A percentile compares a stretch with the other conserved stretches of the same genome.
phyloP scores from a whole-genome alignment of 1,140 invertebrate species.

The Hydropsyche tenuis region DNA sequence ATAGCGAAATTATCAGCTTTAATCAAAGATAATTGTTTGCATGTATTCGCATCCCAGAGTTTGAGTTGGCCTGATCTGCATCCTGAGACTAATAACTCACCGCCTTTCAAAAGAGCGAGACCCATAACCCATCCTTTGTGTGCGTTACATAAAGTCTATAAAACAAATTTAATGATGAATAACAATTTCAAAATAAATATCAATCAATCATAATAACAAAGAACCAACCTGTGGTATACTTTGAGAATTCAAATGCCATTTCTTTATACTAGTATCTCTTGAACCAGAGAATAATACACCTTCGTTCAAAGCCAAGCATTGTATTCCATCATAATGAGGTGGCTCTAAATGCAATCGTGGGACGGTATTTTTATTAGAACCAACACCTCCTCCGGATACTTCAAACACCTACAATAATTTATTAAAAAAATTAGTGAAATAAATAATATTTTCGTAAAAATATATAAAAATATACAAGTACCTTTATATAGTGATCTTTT shows the following conservation, averaged over 20 bases:
- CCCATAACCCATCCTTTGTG: conserved; percentile 92
- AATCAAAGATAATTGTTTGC: conserved; percentile 72
- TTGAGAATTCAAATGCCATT: conserved; percentile 78
- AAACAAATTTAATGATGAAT: neutral
- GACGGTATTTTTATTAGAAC: conserved; percentile 51
- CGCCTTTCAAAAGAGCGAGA: conserved; percentile 70
- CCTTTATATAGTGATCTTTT: conserved; percentile 82
- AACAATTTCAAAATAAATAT: no score
- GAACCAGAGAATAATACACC: conserved; percentile 82
- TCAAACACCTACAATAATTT: conserved; percentile 66
- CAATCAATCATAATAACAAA: no score
- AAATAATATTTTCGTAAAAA: conserved; percentile 18
- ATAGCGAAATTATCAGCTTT: conserved; percentile 78
- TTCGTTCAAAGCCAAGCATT: conserved; percentile 76
- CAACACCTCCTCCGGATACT: conserved; percentile 53
- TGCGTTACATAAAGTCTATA: conserved; percentile 81
- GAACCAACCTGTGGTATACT: conserved; percentile 69
- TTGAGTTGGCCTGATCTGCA: conserved; percentile 77
- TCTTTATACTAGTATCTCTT: conserved; percentile 87
- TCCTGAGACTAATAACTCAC: conserved; percentile 72
- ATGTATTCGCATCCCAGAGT: conserved; percentile 63
- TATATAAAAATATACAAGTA: conserved; percentile 42
- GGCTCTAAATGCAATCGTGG: conserved; percentile 80
- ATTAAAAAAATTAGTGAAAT: conserved; percentile 30
- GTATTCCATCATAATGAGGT: conserved; percentile 91